Evolutionary conservation across 1,140 invertebrate genomes (phyloP).

Genomic region (Aphelenchoides fujianensis): DNA sequence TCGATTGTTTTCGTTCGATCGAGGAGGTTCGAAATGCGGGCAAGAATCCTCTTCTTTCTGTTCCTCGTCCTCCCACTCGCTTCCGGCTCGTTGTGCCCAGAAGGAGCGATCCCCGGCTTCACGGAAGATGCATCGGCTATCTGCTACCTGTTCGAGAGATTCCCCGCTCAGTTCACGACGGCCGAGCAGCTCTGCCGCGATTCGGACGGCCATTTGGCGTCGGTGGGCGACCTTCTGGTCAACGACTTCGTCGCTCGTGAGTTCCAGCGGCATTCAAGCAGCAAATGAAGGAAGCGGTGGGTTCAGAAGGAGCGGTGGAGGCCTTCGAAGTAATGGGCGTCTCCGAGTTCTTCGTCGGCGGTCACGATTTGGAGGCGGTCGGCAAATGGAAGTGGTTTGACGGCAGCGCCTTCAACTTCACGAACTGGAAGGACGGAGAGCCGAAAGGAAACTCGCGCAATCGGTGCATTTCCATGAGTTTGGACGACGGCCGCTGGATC

Average conservation of each 20-base stretch:
- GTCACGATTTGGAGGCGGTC: constrained; percentile 2
- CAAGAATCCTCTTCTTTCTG: too few relatives aligned
- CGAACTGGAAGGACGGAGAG: background rate
- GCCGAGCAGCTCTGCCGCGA: constrained; percentile 1
- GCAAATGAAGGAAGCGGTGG: background rate
- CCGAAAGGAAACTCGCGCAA: background rate
- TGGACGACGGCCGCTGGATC: background rate
- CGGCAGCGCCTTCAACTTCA: constrained; percentile 12
- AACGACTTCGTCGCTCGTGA: constrained; percentile 22
- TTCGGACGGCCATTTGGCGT: constrained; percentile 21
- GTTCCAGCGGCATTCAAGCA: background rate
- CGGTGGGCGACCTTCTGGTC: constrained; percentile 1
- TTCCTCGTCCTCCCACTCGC: too few relatives aligned
- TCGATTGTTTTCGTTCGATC: too few relatives aligned
- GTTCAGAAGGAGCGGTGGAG: constrained; percentile 12
- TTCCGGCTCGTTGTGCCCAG: background rate
- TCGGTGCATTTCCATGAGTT: background rate
- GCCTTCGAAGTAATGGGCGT: background rate
- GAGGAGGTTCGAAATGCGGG: too few relatives aligned
- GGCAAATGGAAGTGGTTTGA: constrained; percentile 18
- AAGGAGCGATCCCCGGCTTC: background rate
- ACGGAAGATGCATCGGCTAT: background rate
- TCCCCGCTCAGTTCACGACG: constrained; percentile 12
- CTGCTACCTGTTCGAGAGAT: constrained; percentile 14
- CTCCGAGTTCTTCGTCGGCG: constrained; percentile 9